These are phyloP conservation scores for Oxyruncus cristatus DNA, from an alignment of 2,113 vertebrate genomes.

Conservation along the genomic window DNA sequence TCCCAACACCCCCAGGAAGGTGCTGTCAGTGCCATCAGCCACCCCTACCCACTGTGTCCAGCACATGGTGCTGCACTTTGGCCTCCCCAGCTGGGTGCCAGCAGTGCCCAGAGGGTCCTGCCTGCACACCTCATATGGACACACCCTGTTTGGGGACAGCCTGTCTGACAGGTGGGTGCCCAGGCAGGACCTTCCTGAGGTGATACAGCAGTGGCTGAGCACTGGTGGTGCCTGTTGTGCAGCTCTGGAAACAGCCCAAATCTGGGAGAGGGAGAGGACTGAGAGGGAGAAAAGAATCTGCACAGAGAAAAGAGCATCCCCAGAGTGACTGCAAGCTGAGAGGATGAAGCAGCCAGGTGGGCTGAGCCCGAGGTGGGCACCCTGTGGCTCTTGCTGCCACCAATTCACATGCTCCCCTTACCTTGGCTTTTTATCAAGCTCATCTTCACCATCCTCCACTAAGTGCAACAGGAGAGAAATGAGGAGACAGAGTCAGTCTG, in stretches of 20 bases:
- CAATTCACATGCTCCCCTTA: conserved; percentile 67
- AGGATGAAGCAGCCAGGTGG: not conserved
- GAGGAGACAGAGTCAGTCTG: conserved; percentile 7
- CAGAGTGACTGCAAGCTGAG: not conserved
- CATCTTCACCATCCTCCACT: conserved; percentile 97
- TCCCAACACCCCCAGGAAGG: not conserved
- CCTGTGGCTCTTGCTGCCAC: not conserved
- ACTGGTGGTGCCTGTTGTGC: conserved; percentile 85
- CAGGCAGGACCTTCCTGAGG: conserved; percentile 50
- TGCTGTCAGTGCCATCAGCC: not conserved
- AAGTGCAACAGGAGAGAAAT: conserved; percentile 65
- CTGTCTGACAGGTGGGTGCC: not conserved
- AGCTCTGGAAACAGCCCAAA: conserved; percentile 81
- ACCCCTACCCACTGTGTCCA: too few species aligned
- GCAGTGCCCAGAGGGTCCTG: not conserved
- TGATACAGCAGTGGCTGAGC: conserved; percentile 85
- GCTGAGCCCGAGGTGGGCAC: not conserved
- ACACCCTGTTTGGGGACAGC: not conserved
- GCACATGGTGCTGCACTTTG: not conserved
- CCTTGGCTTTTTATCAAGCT: conserved; percentile 88
- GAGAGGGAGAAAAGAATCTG: not conserved
- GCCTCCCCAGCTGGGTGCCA: not conserved
- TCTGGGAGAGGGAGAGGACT: conserved; percentile 63
- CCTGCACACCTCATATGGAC: not conserved
- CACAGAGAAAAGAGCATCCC: not conserved